A percentile compares a stretch with the other conserved stretches of the same genome.
phyloP scores from a whole-genome alignment of 2,113 vertebrate species.

The Ophiodon elongatus region DNA sequence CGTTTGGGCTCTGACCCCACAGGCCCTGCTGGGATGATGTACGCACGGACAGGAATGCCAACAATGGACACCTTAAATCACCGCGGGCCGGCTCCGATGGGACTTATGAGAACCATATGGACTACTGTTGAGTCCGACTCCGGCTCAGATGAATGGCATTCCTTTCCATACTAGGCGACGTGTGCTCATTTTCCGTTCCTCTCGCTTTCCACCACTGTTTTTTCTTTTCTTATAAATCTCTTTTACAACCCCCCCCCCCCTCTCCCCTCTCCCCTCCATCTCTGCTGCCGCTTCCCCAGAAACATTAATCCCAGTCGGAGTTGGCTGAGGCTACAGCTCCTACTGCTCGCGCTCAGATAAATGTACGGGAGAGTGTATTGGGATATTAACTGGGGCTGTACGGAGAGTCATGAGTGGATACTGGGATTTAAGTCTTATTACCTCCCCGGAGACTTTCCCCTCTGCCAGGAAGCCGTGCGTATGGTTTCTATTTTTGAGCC shows the following conservation, averaged over 20 bases:
- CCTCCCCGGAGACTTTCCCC: constrained; percentile 37
- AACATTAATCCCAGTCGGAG: constrained; percentile 55
- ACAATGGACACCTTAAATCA: constrained; percentile 78
- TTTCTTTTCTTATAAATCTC: constrained; percentile 67
- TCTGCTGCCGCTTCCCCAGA: constrained; percentile 25
- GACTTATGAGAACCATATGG: constrained; percentile 76
- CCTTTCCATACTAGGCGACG: constrained; percentile 76
- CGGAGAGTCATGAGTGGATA: constrained; percentile 35
- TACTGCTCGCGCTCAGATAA: constrained; percentile 43
- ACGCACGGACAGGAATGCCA: constrained; percentile 69
- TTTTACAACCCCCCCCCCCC: constrained; percentile 34
- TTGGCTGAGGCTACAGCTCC: constrained; percentile 44
- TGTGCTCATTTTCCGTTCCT: constrained; percentile 50
- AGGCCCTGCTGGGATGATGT: constrained; percentile 62
- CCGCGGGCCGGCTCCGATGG: constrained; percentile 52
- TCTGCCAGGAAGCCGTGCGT: constrained; percentile 62
- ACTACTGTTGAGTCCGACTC: constrained; percentile 60
- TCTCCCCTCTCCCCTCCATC: background rate
- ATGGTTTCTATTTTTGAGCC: constrained; percentile 75
- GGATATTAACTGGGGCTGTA: constrained; percentile 37
- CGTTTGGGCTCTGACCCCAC: constrained; percentile 54
- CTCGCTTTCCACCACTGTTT: constrained; percentile 38
- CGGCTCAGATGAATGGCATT: constrained; percentile 75
- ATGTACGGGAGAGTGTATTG: constrained; percentile 34
- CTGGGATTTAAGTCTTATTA: constrained; percentile 35